Evolutionary conservation across 37 sponge, comb jelly and placozoan species (phyloP).

Genomic region (Lycopodina hypogea): DNA sequence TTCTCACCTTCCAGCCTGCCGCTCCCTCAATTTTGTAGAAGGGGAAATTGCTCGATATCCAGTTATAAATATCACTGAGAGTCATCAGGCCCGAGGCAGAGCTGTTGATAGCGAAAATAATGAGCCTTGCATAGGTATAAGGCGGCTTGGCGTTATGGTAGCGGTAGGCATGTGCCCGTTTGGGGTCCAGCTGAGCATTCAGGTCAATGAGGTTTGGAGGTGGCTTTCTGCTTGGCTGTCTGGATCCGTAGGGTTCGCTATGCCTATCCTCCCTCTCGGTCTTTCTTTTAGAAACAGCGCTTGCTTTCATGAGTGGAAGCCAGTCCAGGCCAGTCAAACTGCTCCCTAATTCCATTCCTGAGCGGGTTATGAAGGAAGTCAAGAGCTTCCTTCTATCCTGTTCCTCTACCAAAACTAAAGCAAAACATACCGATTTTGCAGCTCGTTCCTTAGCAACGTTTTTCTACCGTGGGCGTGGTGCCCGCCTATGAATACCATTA

Average conservation of each 20-base stretch:
- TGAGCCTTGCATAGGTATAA: constrained; percentile 89
- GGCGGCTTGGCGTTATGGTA: constrained; percentile 85
- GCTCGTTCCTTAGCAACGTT: too few species aligned
- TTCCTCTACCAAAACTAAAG: too few species aligned
- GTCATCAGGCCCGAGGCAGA: constrained; percentile 68
- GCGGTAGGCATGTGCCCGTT: constrained; percentile 58
- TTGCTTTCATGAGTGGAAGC: constrained; percentile 60
- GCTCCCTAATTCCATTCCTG: constrained; percentile 56
- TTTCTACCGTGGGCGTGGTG: too few species aligned
- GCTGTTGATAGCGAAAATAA: constrained; percentile 94
- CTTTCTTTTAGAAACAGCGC: too few species aligned
- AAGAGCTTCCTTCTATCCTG: too few species aligned
- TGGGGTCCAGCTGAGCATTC: constrained; percentile 66
- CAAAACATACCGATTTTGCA: too few species aligned
- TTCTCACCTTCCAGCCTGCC: constrained; percentile 92
- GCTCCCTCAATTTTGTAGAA: constrained; percentile 87
- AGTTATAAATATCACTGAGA: constrained; percentile 89
- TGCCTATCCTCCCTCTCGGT: neutral
- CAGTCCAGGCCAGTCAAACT: constrained; percentile 90
- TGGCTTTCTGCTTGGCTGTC: constrained; percentile 50
- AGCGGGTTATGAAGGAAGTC: too few species aligned
- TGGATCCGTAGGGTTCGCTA: neutral
- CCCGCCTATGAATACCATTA: too few species aligned
- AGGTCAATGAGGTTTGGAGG: constrained; percentile 79
- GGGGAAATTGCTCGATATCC: constrained; percentile 89